Percentiles rank a stretch among this genome's conserved stretches.
phyloP scores from a whole-genome alignment of 2,113 vertebrate genomes.

The Nothobranchius furzeri region DNA sequence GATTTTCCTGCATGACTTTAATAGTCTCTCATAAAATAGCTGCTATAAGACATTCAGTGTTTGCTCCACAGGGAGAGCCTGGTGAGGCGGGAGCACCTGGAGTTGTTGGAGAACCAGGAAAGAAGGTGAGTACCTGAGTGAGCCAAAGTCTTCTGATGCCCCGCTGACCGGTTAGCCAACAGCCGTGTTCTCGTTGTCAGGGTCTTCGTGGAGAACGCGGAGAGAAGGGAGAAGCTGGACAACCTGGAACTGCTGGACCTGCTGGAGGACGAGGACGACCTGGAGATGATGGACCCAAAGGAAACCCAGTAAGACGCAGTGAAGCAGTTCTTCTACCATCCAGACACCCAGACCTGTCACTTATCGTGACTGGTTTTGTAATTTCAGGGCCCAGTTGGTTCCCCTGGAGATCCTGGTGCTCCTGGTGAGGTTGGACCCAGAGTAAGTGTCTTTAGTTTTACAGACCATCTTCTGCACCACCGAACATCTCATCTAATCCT shows the following conservation, averaged over 20 bases:
- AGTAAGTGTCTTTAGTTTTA: constrained; percentile 77
- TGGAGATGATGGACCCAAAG: constrained; percentile 92
- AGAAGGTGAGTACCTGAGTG: constrained; percentile 76
- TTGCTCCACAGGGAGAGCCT: constrained; percentile 83
- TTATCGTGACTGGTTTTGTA: rapidly evolving
- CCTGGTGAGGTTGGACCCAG: constrained; percentile 87
- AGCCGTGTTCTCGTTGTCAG: constrained; percentile 63
- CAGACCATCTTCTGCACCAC: neutral
- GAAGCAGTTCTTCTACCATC: neutral
- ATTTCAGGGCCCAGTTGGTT: constrained; percentile 90
- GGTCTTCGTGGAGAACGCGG: constrained; percentile 90
- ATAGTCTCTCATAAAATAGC: neutral
- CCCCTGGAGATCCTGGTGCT: constrained; percentile 92
- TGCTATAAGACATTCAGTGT: neutral
- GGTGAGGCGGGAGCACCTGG: constrained; percentile 88
- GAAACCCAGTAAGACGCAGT: constrained; percentile 84
- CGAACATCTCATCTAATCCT: neutral
- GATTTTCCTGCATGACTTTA: neutral
- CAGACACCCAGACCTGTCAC: neutral
- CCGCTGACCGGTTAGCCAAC: neutral
- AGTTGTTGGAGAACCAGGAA: constrained; percentile 85
- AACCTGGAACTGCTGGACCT: constrained; percentile 83
- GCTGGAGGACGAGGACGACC: constrained; percentile 85
- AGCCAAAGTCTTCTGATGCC: neutral
- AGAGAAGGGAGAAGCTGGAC: constrained; percentile 90